Percentiles rank a stretch among this genome's conserved stretches.
Evolutionary conservation across 2,888 invertebrate species (phyloP).

Genomic region (Ashinkailepas kermadecensis): DNA sequence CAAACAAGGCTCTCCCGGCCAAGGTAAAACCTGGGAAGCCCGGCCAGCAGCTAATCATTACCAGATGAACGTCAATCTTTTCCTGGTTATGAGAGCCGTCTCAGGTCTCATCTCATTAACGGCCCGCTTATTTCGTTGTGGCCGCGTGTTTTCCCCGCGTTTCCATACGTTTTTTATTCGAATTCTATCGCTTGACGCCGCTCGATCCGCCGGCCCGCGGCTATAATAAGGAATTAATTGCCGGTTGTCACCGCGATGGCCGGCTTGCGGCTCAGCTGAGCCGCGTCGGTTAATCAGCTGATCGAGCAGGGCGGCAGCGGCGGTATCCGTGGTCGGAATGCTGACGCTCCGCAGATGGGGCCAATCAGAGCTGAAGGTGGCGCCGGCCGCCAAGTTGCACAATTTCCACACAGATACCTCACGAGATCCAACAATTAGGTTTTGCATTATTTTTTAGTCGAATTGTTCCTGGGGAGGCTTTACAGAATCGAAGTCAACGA

Average conservation of each 20-base stretch:
- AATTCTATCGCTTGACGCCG: neutral
- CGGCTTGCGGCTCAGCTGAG: neutral
- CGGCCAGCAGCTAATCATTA: neutral
- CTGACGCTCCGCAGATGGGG: no score
- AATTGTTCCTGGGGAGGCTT: no score
- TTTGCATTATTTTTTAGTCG: no score
- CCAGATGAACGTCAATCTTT: neutral
- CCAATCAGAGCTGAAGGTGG: no score
- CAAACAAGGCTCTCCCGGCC: no score
- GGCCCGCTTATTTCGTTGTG: neutral
- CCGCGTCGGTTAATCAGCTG: neutral
- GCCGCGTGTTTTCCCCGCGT: neutral
- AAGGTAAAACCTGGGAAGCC: no score
- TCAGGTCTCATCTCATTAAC: neutral
- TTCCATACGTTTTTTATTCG: neutral
- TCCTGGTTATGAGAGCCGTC: neutral
- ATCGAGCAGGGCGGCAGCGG: neutral
- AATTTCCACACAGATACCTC: no score
- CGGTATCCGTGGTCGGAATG: no score
- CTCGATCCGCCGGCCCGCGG: neutral
- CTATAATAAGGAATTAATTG: slow-evolving; percentile 20
- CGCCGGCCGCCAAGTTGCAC: no score
- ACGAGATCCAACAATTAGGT: no score
- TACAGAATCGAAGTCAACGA: no score
- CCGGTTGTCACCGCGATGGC: neutral